Percentiles rank a stretch among this genome's conserved stretches.
These are phyloP conservation scores for Zaprionus lachaisei DNA, from an alignment of 1,140 invertebrate genomes.

Conservation along the genomic window DNA sequence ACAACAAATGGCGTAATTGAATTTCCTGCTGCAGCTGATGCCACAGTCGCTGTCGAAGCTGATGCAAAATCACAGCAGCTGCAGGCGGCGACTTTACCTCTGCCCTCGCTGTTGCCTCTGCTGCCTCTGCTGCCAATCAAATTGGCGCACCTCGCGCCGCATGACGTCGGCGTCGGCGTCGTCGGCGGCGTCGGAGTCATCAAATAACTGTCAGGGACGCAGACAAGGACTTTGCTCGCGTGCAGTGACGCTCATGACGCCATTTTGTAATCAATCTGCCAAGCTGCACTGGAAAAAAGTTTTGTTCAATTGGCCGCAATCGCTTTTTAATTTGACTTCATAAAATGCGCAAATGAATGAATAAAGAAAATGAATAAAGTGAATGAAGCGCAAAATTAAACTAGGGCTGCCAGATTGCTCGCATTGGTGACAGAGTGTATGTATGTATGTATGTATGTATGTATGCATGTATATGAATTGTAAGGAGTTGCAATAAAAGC, in stretches of 20 bases:
- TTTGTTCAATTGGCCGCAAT: background rate
- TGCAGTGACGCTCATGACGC: constrained; percentile 52
- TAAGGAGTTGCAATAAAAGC: no score
- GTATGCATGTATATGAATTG: no score
- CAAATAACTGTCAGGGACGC: constrained; percentile 65
- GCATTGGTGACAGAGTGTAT: no score
- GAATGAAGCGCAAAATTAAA: no score
- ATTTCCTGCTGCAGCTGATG: constrained; percentile 49
- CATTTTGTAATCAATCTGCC: constrained; percentile 60
- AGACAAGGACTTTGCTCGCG: constrained; percentile 22
- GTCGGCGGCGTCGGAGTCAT: constrained; percentile 35
- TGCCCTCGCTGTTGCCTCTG: constrained; percentile 30
- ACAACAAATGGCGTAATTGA: constrained; percentile 67
- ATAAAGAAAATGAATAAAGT: no score
- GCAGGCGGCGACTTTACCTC: constrained; percentile 45
- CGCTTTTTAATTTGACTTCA: constrained; percentile 54
- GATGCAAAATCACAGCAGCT: constrained; percentile 32
- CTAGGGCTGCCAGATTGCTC: no score
- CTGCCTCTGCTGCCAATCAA: constrained; percentile 65
- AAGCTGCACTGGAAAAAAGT: constrained; percentile 18
- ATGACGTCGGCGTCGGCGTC: constrained; percentile 39
- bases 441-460: no score
- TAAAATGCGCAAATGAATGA: constrained; percentile 45
- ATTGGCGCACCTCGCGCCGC: constrained; percentile 71
- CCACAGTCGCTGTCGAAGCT: constrained; percentile 6